phyloP scores from a whole-genome alignment of 2,113 vertebrate species.

The Morone chrysops region DNA sequence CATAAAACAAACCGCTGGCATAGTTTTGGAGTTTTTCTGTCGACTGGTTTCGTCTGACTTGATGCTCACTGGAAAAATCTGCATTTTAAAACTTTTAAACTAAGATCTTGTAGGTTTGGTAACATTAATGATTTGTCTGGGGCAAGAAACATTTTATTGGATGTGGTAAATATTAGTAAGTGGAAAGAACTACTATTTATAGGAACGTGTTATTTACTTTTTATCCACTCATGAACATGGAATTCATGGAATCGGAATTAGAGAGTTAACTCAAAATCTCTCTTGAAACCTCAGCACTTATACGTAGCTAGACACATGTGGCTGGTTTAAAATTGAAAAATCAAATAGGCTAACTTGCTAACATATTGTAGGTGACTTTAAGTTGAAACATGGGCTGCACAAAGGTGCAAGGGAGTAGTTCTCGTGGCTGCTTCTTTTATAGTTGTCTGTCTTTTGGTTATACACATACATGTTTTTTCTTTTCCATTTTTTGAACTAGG shows the following conservation, averaged over 20 bases:
- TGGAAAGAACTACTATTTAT: background rate
- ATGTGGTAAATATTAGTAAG: background rate
- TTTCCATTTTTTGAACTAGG: background rate
- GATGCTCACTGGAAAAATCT: constrained; percentile 38
- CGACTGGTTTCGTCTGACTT: constrained; percentile 47
- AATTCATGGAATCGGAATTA: background rate
- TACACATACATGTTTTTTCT: background rate
- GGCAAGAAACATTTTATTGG: too few relatives aligned
- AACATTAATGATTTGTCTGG: constrained; percentile 28
- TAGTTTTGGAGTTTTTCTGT: constrained; percentile 64
- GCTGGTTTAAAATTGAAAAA: too few relatives aligned
- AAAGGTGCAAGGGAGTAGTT: background rate
- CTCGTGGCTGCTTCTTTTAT: background rate
- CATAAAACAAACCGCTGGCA: constrained; percentile 74
- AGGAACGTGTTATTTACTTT: background rate
- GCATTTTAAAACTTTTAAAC: constrained; percentile 38
- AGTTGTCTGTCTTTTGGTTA: background rate
- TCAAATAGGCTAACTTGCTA: background rate
- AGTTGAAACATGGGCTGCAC: background rate
- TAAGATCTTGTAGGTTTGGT: constrained; percentile 34
- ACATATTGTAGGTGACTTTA: background rate
- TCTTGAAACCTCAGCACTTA: too few relatives aligned
- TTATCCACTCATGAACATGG: background rate
- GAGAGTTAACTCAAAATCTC: too few relatives aligned
- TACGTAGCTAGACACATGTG: background rate